phyloP scores from a whole-genome alignment of 2,113 vertebrate species.

The Lucifuga dentata region DNA sequence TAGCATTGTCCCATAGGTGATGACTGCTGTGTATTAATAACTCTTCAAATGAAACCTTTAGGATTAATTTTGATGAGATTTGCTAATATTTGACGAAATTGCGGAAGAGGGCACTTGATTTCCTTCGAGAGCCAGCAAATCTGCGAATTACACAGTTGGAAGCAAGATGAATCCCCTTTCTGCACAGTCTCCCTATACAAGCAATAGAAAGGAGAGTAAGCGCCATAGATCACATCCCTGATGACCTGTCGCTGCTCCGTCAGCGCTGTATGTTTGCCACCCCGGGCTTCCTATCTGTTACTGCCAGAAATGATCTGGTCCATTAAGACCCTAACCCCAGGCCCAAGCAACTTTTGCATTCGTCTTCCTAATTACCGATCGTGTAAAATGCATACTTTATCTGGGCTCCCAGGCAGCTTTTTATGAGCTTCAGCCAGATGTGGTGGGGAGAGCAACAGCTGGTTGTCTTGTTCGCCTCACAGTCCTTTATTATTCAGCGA shows the following conservation, averaged over 20 bases:
- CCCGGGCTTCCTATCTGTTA: slow-evolving; percentile 35
- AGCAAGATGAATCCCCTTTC: too few relatives aligned
- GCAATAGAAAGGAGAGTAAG: slow-evolving; percentile 21
- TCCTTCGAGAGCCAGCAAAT: slow-evolving; percentile 37
- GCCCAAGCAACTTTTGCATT: slow-evolving; percentile 42
- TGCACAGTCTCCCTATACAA: neutral
- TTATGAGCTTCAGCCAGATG: slow-evolving; percentile 48
- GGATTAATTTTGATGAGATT: slow-evolving; percentile 15
- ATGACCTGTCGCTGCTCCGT: slow-evolving; percentile 42
- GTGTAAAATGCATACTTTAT: slow-evolving; percentile 58
- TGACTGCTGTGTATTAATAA: neutral
- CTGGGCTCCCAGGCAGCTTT: slow-evolving; percentile 51
- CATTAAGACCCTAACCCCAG: slow-evolving; percentile 51
- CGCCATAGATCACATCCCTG: slow-evolving; percentile 44
- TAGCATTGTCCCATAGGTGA: slow-evolving; percentile 14
- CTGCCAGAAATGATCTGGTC: slow-evolving; percentile 60
- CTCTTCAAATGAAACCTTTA: slow-evolving; percentile 38
- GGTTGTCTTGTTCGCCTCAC: slow-evolving; percentile 10
- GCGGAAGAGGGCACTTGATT: slow-evolving; percentile 32
- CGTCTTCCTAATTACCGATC: slow-evolving; percentile 59
- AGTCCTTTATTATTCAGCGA: slow-evolving; percentile 17
- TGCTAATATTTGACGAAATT: slow-evolving; percentile 39
- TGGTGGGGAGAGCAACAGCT: slow-evolving; percentile 33
- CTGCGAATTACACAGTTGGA: neutral
- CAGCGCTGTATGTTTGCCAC: slow-evolving; percentile 24